Percentiles rank a stretch among this genome's conserved stretches.
Conservation (phyloP, 2,888 invertebrate species). For the Augochlorella aurata region DNA sequence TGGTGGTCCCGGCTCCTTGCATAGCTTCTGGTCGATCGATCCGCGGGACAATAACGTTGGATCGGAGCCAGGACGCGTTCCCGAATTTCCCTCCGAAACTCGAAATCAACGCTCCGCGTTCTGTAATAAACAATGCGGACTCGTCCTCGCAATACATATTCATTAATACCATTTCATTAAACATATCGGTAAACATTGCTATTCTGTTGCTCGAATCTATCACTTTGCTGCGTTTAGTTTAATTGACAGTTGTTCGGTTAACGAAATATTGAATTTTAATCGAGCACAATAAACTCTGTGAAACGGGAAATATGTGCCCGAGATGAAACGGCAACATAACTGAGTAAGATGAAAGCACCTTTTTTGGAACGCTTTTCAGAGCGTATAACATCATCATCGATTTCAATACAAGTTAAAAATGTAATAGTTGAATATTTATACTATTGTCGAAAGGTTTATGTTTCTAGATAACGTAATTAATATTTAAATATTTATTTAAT, state of each 20-base stretch:
- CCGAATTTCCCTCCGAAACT: slow-evolving; percentile 27
- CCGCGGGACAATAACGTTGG: slow-evolving; percentile 57
- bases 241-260: background rate
- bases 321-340: too few relatives aligned
- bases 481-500: too few relatives aligned
- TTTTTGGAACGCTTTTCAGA: too few relatives aligned
- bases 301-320: too few relatives aligned
- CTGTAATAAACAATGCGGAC: background rate
- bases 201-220: background rate
- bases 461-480: too few relatives aligned
- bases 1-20: slow-evolving; percentile 55
- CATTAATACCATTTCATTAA: slow-evolving; percentile 12
- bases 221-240: slow-evolving; percentile 1
- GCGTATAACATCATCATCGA: too few relatives aligned
- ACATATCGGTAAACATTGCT: slow-evolving; percentile 2
- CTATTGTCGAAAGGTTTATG: too few relatives aligned
- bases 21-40: slow-evolving; percentile 48
- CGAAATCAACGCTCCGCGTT: slow-evolving; percentile 11
- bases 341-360: too few relatives aligned
- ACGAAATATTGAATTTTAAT: background rate
- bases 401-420: too few relatives aligned
- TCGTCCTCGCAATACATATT: background rate
- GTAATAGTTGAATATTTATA: too few relatives aligned
- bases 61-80: slow-evolving; percentile 37
- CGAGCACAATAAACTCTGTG: too few relatives aligned